Conservation (phyloP, 1,140 invertebrate species). For the Leptopilina clavipes region DNA sequence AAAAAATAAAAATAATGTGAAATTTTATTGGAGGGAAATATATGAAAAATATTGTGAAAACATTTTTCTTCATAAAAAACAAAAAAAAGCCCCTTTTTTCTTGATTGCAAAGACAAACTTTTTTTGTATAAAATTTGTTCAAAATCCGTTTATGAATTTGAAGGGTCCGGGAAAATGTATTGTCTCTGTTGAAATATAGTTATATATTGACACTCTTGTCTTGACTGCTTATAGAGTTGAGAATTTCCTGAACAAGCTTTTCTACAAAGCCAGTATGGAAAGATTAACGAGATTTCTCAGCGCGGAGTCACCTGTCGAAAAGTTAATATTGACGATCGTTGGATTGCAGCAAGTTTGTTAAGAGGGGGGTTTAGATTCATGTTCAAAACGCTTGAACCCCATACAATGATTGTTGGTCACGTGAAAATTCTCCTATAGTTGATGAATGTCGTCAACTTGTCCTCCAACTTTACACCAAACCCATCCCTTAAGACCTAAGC, state of each 20-base stretch:
- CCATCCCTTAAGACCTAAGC: background rate
- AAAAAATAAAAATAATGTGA: too few relatives aligned
- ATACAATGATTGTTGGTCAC: background rate
- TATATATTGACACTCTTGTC: background rate
- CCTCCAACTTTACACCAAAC: conserved; percentile 8
- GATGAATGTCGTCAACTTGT: conserved; percentile 20
- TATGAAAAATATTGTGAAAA: too few relatives aligned
- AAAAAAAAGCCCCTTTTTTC: too few relatives aligned
- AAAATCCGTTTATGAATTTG: too few relatives aligned
- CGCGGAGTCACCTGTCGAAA: background rate
- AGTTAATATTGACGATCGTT: conserved; percentile 7
- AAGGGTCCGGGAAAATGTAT: background rate
- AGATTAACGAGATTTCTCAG: background rate
- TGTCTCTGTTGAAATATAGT: background rate
- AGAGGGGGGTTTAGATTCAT: too few relatives aligned
- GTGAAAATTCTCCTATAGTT: background rate
- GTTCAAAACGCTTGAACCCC: background rate
- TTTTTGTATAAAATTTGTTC: too few relatives aligned
- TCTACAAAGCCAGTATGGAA: background rate
- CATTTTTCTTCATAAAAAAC: too few relatives aligned
- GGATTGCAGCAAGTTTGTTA: background rate
- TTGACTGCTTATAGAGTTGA: background rate
- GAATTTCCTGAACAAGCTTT: background rate
- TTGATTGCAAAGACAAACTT: too few relatives aligned
- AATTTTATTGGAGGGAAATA: too few relatives aligned